Evolutionary conservation across 2,888 invertebrate species (phyloP).

Genomic region (Petrolisthes manimaculis): DNA sequence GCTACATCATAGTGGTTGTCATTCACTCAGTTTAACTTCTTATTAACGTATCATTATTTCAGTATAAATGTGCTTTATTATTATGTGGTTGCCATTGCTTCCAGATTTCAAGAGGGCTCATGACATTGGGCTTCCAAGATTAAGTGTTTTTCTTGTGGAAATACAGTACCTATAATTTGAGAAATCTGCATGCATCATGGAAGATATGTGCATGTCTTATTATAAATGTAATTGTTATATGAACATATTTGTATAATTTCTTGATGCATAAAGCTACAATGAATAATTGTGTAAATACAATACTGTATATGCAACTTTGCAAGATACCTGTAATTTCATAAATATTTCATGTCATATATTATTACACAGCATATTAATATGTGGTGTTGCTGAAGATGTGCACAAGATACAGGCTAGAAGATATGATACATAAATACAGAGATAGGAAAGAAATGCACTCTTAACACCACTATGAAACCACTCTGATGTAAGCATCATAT

Average conservation of each 20-base stretch:
- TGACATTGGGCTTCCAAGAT: constrained; percentile 3
- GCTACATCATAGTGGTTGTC: constrained; percentile 53
- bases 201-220: background rate
- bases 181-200: background rate
- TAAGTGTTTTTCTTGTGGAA: constrained; percentile 2
- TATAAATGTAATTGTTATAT: background rate
- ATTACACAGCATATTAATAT: background rate
- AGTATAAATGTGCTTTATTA: constrained; percentile 18
- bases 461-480: constrained; percentile 30
- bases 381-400: background rate
- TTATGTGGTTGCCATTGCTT: constrained; percentile 6
- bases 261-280: no score
- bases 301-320: no score
- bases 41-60: background rate
- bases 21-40: constrained; percentile 13
- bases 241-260: no score
- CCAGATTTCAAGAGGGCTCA: background rate
- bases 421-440: background rate
- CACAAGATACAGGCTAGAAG: background rate
- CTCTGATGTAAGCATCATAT: constrained; percentile 43
- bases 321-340: no score
- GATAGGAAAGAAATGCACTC: background rate
- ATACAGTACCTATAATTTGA: background rate
- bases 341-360: no score
- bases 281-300: no score